Evolutionary conservation across 30 jellyfish, hydroid and myxozoan genomes (phyloP).

Genomic region (Mastigias papua): DNA sequence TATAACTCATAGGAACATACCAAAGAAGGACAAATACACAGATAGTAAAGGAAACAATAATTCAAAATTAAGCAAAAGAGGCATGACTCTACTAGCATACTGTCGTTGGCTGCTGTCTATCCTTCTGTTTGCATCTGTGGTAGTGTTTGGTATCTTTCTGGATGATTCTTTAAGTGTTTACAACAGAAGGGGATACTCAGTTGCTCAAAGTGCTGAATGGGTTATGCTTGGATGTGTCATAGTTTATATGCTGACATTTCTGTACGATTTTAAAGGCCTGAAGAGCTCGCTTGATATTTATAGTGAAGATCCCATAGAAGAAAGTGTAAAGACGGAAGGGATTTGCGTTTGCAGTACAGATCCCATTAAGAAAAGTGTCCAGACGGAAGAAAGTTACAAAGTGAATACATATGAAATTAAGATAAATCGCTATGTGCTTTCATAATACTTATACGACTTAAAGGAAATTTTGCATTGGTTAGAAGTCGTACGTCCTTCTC

Average conservation of each 20-base stretch:
- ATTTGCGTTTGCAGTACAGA: too few relatives aligned
- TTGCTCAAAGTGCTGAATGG: conserved; percentile 72
- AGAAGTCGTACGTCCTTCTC: too few relatives aligned
- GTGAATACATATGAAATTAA: too few relatives aligned
- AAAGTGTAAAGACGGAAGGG: too few relatives aligned
- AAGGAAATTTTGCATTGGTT: too few relatives aligned
- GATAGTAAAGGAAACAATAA: too few relatives aligned
- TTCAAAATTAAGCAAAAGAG: too few relatives aligned
- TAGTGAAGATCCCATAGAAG: not conserved
- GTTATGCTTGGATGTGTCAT: conserved; percentile 16
- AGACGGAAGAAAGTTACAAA: too few relatives aligned
- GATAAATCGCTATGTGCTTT: too few relatives aligned
- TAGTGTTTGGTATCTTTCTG: conserved; percentile 50
- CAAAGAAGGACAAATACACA: not conserved
- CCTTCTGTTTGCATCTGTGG: conserved; percentile 3
- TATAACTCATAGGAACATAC: conserved; percentile 36
- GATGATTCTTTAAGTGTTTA: conserved; percentile 24
- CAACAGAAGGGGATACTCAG: conserved; percentile 47
- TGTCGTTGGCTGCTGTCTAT: not conserved
- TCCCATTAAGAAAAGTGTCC: too few relatives aligned
- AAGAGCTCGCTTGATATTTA: not conserved
- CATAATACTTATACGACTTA: too few relatives aligned
- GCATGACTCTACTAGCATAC: too few relatives aligned
- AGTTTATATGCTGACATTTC: conserved; percentile 38
- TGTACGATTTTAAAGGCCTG: conserved; percentile 45